A percentile compares a stretch with the other conserved stretches of the same genome.
Conservation (phyloP, 23 tunicate genomes). For the Styela plicata region DNA sequence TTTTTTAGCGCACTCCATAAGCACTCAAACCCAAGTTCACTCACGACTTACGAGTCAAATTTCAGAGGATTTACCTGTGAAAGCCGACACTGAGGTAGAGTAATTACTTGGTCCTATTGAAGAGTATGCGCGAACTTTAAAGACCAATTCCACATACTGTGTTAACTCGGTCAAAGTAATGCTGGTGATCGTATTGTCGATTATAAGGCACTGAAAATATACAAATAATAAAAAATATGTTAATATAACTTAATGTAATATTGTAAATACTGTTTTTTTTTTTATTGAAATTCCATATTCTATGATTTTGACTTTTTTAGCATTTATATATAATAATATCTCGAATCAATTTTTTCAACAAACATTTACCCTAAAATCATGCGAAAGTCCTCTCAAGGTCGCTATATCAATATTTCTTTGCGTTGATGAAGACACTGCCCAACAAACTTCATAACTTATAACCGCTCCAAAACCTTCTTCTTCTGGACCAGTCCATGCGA, state of each 20-base stretch:
- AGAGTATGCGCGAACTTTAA: slow-evolving; percentile 43
- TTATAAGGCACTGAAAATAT: slow-evolving; percentile 3
- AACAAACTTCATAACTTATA: not conserved
- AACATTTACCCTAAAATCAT: not conserved
- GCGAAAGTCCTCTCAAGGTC: not conserved
- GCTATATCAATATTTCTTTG: not conserved
- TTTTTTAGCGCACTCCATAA: too few relatives aligned
- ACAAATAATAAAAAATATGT: too few relatives aligned
- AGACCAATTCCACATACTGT: not conserved
- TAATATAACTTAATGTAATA: too few relatives aligned
- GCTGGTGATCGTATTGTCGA: not conserved
- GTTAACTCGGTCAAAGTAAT: not conserved
- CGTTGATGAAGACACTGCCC: not conserved
- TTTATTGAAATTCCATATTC: too few relatives aligned
- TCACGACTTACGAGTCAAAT: too few relatives aligned
- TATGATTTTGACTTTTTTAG: too few relatives aligned
- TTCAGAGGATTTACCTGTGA: slow-evolving; percentile 42
- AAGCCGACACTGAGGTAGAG: slow-evolving; percentile 24
- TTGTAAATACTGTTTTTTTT: too few relatives aligned
- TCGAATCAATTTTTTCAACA: too few relatives aligned
- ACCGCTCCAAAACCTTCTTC: slow-evolving; percentile 19
- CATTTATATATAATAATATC: too few relatives aligned
- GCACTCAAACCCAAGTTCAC: too few relatives aligned
- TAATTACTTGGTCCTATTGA: slow-evolving; percentile 47
- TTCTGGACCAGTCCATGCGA: not conserved